phyloP scores from a whole-genome alignment of 2,113 vertebrate genomes.

The Passer domesticus region DNA sequence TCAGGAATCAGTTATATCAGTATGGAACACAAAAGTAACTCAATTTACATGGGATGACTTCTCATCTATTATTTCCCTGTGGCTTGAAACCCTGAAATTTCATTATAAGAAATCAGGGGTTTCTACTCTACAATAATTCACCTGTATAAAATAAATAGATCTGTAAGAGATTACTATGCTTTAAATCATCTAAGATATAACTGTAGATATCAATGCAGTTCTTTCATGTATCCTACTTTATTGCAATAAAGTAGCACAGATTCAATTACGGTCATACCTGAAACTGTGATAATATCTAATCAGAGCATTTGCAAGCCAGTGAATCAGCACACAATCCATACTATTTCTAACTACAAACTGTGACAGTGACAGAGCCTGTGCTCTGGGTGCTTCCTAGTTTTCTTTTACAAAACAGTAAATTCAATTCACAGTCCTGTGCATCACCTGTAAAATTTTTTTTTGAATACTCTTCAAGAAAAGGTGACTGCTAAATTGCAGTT shows the following conservation, averaged over 20 bases:
- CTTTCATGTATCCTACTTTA: background rate
- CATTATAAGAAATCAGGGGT: background rate
- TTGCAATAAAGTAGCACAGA: slow-evolving; percentile 3
- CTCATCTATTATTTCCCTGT: background rate
- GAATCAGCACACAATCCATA: background rate
- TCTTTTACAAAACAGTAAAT: background rate
- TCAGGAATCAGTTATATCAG: background rate
- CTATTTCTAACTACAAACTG: background rate
- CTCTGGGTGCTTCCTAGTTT: background rate
- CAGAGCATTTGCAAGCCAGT: background rate
- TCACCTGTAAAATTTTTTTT: background rate
- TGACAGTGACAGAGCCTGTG: background rate
- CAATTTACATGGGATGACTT: background rate
- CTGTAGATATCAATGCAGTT: background rate
- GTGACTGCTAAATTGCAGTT: background rate
- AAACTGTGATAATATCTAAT: background rate
- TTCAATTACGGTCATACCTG: background rate
- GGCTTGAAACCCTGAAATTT: background rate
- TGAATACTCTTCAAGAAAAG: background rate
- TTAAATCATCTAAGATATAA: background rate
- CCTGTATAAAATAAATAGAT: slow-evolving; percentile 22
- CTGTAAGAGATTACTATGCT: background rate
- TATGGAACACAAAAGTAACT: background rate
- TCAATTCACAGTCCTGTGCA: background rate
- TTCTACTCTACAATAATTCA: slow-evolving; percentile 8